phyloP scores from a whole-genome alignment of 1,140 invertebrate genomes.

The Capitella teleta region DNA sequence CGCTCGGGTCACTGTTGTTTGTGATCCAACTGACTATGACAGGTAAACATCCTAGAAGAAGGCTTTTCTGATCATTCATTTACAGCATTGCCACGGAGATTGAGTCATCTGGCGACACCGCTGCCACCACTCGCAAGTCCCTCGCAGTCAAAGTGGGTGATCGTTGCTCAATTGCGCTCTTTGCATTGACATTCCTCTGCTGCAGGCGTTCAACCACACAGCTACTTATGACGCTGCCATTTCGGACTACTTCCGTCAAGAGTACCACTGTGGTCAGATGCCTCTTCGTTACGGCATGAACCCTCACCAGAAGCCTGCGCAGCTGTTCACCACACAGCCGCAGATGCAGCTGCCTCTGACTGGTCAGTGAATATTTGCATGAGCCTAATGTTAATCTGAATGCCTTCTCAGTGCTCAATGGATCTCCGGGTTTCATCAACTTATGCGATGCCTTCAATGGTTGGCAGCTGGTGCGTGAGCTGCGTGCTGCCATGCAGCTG shows the following conservation, averaged over 20 bases:
- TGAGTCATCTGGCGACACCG: constrained; percentile 47
- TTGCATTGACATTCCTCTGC: neutral
- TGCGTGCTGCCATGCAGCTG: constrained; percentile 61
- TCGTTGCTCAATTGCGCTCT: neutral
- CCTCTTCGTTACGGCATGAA: constrained; percentile 93
- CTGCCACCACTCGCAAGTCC: constrained; percentile 59
- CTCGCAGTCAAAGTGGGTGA: constrained; percentile 40
- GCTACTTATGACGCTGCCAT: constrained; percentile 88
- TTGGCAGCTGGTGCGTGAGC: constrained; percentile 87
- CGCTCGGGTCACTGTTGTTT: constrained; percentile 83
- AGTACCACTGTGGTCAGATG: constrained; percentile 71
- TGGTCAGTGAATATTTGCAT: constrained; percentile 47
- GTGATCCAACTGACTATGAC: constrained; percentile 83
- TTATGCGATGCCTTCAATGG: constrained; percentile 93
- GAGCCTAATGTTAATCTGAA: neutral
- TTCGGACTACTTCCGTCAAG: constrained; percentile 85
- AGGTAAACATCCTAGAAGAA: constrained; percentile 32
- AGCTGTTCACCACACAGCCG: constrained; percentile 66
- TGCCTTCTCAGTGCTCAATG: constrained; percentile 62
- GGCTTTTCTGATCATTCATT: no score
- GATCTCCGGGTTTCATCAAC: constrained; percentile 93
- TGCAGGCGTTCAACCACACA: constrained; percentile 93
- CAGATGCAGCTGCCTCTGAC: constrained; percentile 73
- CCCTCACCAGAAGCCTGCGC: constrained; percentile 93
- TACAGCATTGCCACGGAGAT: constrained; percentile 51